Evolutionary conservation across 1,140 invertebrate genomes (phyloP).

Genomic region (Pomacea maculata): DNA sequence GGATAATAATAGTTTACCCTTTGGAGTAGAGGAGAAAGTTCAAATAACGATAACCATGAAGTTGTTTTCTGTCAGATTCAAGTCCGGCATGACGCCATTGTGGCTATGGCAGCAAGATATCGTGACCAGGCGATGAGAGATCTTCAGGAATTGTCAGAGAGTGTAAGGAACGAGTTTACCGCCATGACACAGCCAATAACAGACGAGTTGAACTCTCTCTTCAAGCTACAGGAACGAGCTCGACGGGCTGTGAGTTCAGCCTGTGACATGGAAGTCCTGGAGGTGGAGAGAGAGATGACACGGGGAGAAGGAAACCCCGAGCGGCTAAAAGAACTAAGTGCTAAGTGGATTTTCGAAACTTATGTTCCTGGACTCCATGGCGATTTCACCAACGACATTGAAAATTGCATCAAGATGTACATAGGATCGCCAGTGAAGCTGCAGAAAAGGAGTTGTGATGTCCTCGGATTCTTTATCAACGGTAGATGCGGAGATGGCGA

Average conservation of each 20-base stretch:
- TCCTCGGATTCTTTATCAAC: no score
- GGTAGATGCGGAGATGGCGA: background rate
- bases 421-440: background rate
- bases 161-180: background rate
- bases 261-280: background rate
- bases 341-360: no score
- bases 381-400: background rate
- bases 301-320: background rate
- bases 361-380: background rate
- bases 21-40: no score
- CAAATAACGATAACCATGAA: no score
- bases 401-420: background rate
- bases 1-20: no score
- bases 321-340: background rate
- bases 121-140: background rate
- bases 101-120: background rate
- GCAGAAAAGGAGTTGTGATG: no score
- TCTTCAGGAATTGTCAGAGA: background rate
- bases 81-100: no score
- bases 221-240: background rate
- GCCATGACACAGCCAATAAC: background rate
- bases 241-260: background rate
- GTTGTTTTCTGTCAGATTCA: no score
- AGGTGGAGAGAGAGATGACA: background rate
- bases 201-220: background rate